Conservation (phyloP, 2,797 vertebrate genomes). For the Periophthalmus magnuspinnatus region DNA sequence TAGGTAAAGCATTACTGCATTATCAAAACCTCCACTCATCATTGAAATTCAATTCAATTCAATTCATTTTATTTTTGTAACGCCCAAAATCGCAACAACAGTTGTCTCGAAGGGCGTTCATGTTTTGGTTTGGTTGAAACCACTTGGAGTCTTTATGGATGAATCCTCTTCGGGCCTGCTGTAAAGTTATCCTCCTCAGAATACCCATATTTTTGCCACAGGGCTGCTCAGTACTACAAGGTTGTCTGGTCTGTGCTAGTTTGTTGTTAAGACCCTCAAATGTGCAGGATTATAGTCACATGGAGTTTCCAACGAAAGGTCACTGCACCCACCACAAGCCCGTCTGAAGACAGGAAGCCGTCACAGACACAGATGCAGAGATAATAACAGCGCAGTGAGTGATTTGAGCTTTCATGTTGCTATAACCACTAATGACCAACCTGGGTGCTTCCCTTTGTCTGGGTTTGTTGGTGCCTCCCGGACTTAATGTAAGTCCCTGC, state of each 20-base stretch:
- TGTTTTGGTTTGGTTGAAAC: no score
- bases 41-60: no score
- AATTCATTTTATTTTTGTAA: no score
- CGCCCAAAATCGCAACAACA: no score
- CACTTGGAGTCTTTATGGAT: no score
- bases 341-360: constrained; percentile 50
- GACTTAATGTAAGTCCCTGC: constrained; percentile 39
- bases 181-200: background rate
- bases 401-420: constrained; percentile 62
- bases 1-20: background rate
- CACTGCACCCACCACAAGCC: constrained; percentile 35
- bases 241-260: constrained; percentile 25
- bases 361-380: constrained; percentile 44
- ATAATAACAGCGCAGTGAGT: constrained; percentile 57
- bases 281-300: constrained; percentile 23
- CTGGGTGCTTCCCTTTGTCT: constrained; percentile 56
- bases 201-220: constrained; percentile 25
- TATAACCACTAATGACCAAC: constrained; percentile 48
- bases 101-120: no score
- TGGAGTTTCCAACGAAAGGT: constrained; percentile 47
- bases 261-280: constrained; percentile 22
- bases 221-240: constrained; percentile 9
- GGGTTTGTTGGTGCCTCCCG: constrained; percentile 44
- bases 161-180: background rate
- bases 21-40: background rate